Conservation (phyloP, 2,797 vertebrate species). For the Diplodus sargus region DNA sequence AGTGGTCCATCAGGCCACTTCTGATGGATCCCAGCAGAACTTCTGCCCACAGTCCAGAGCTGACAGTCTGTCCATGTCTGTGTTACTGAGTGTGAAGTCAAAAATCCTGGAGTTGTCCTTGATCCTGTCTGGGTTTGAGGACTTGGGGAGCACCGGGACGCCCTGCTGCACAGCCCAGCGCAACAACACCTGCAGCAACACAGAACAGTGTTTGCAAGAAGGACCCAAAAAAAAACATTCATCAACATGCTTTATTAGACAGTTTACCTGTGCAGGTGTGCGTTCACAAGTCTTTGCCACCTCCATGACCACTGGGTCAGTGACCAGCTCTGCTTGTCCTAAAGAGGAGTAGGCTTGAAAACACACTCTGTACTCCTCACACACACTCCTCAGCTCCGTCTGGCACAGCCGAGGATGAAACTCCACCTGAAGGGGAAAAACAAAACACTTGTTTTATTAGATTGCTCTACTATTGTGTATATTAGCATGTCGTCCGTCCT, state of each 20-base stretch:
- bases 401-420: conserved; percentile 87
- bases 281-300: conserved; percentile 74
- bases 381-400: conserved; percentile 80
- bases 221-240: background rate
- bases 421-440: conserved; percentile 79
- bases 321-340: conserved; percentile 81
- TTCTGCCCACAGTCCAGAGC: conserved; percentile 80
- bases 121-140: conserved; percentile 78
- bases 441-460: background rate
- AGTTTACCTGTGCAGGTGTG: conserved; percentile 84
- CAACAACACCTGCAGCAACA: conserved; percentile 79
- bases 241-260: background rate
- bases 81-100: conserved; percentile 81
- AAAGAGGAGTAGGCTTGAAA: conserved; percentile 89
- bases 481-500: too few relatives aligned
- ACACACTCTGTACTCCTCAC: conserved; percentile 81
- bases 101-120: conserved; percentile 83
- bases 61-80: conserved; percentile 79
- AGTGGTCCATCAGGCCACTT: conserved; percentile 74
- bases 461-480: background rate
- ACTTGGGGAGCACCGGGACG: conserved; percentile 87
- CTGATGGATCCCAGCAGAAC: conserved; percentile 86
- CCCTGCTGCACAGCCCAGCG: conserved; percentile 88
- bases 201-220: background rate
- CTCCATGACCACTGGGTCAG: conserved; percentile 75